These are phyloP conservation scores for Sminthurinus signatus DNA, from an alignment of 1,140 invertebrate genomes.

Conservation along the genomic window DNA sequence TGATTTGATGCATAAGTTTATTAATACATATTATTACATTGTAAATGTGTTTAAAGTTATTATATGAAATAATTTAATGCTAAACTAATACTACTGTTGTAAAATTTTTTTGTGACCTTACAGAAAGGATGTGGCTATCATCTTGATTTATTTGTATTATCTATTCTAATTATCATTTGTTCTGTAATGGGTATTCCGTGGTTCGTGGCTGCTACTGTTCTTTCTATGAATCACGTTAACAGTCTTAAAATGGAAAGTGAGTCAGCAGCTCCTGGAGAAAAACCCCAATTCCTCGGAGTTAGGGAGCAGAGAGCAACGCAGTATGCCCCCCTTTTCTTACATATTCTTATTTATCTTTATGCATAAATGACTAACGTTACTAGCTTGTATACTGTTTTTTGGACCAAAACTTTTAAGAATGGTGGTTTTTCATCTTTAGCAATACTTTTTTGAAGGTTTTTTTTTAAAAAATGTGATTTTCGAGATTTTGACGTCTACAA, in stretches of 20 bases:
- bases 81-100: neutral
- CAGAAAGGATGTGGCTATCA: constrained; percentile 97
- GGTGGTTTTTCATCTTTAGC: too few relatives aligned
- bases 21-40: too few relatives aligned
- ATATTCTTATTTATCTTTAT: too few relatives aligned
- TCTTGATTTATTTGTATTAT: constrained; percentile 86
- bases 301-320: constrained; percentile 95
- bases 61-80: constrained; percentile 20
- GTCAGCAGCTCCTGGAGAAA: constrained; percentile 94
- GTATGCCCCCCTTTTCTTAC: too few relatives aligned
- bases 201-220: constrained; percentile 68
- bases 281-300: constrained; percentile 95
- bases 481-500: too few relatives aligned
- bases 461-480: too few relatives aligned
- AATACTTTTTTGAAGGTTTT: too few relatives aligned
- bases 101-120: constrained; percentile 18
- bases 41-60: too few relatives aligned
- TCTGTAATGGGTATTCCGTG: constrained; percentile 91
- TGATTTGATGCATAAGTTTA: too few relatives aligned
- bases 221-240: constrained; percentile 98
- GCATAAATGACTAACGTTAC: too few relatives aligned
- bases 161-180: constrained; percentile 82
- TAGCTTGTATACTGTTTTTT: too few relatives aligned
- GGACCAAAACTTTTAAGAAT: too few relatives aligned
- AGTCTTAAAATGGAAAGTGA: constrained; percentile 94